Base-by-base conservation (phyloP, 2,888 invertebrate species). In the Ametastegia equiseti region DNA sequence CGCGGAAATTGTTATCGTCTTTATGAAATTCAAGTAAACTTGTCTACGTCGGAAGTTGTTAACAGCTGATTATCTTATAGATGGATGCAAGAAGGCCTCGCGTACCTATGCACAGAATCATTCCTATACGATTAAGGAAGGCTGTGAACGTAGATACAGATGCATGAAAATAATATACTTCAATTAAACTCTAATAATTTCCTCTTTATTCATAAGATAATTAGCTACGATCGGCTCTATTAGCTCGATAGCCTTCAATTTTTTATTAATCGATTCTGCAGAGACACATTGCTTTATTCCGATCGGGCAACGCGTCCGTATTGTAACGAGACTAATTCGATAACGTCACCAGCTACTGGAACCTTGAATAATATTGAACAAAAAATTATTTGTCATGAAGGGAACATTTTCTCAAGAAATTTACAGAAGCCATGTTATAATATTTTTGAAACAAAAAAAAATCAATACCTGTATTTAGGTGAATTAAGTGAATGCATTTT, bases 121-220 rank as follows among this genome's bases (percentile, higher is more conserved):
- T 67, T 67, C 67, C 67, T 67, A 23, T 27, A 30, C 36, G 15
- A 9, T 6, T 67, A 23, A 23, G 4, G 39, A 39, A 23, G 6
- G 67, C 39, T n/a, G 4, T 11, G 60, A 19, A n/a, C 19, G 30
- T 30, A 13, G 9, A 60, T 19, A 2, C 60, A 0, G 1, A 19
- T 54, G 15, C 27, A 60, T 27, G 11, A 23, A 23, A 65, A 63
- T 33, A 63, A 36, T 7, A 6, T 19, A 39, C 36, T 39, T 67
- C 67, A 67, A 67, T 67, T 39, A 39, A 67, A 36, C 39, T 67
- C 39, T 39, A 36, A 36, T 39, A 67, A 67, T 67, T 39, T 67
- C 60, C 60, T 27, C 30, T 23, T 60, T 30, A 60, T 30, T 60
- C 30, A 3, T 15, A 5, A 60, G 2, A 27, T 60, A 13, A 30